Percentiles rank a stretch among this genome's conserved stretches.
Evolutionary conservation across 2,888 invertebrate genomes (phyloP).

Genomic region (Omphaloscelis lunosa): DNA sequence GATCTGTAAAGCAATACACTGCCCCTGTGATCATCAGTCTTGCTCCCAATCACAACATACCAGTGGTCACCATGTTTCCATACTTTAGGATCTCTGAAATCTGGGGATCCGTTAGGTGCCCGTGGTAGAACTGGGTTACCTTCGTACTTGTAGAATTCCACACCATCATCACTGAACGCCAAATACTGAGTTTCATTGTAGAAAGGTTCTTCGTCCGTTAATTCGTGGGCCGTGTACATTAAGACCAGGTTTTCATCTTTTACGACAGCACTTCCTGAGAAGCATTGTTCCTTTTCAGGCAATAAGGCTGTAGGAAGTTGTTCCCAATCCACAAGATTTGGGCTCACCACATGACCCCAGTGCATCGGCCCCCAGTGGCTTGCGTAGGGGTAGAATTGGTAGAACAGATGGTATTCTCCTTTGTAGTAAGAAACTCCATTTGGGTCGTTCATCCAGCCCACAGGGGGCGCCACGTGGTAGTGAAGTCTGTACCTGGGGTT

Average conservation of each 20-base stretch:
- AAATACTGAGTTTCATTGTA: slow-evolving; percentile 84
- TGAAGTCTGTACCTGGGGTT: slow-evolving; percentile 81
- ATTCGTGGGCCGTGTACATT: slow-evolving; percentile 83
- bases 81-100: slow-evolving; percentile 89
- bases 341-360: slow-evolving; percentile 89
- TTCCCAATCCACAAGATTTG: slow-evolving; percentile 88
- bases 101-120: slow-evolving; percentile 81
- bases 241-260: slow-evolving; percentile 80
- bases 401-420: slow-evolving; percentile 89
- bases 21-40: slow-evolving; percentile 77
- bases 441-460: slow-evolving; percentile 91
- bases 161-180: slow-evolving; percentile 83
- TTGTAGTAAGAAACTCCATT: slow-evolving; percentile 89
- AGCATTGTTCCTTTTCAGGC: slow-evolving; percentile 85
- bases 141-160: slow-evolving; percentile 82
- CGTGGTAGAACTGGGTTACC: slow-evolving; percentile 83
- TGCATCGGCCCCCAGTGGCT: slow-evolving; percentile 88
- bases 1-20: slow-evolving; percentile 85
- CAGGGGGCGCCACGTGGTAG: slow-evolving; percentile 84
- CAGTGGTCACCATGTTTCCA: slow-evolving; percentile 84
- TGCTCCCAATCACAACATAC: slow-evolving; percentile 86
- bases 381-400: slow-evolving; percentile 89
- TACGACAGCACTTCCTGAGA: slow-evolving; percentile 87
- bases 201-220: slow-evolving; percentile 74
- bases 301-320: slow-evolving; percentile 86